Conservation (phyloP, 1,140 invertebrate species). For the Drosophila arawakana region DNA sequence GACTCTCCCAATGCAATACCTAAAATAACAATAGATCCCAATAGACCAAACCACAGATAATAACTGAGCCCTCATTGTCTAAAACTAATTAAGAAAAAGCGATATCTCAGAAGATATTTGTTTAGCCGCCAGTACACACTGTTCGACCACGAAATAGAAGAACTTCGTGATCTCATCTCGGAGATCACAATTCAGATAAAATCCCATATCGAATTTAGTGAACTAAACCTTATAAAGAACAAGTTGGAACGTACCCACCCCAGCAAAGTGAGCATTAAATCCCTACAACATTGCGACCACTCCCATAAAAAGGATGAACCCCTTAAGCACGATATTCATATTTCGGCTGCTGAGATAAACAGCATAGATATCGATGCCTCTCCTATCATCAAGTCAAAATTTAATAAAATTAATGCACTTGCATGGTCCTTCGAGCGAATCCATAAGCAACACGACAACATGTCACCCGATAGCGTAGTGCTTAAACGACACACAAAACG, state of each 20-base stretch:
- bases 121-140: background rate
- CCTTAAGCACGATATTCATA: background rate
- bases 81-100: background rate
- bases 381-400: background rate
- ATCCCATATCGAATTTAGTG: too few species aligned
- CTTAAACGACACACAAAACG: background rate
- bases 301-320: background rate
- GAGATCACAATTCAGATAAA: too few species aligned
- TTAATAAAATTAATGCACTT: slow-evolving; percentile 18
- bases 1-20: slow-evolving; percentile 9
- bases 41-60: background rate
- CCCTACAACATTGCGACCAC: too few species aligned
- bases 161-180: too few species aligned
- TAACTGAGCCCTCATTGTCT: background rate
- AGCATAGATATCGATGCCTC: background rate
- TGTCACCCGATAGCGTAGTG: background rate
- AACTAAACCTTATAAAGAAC: too few species aligned
- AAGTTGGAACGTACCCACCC: too few species aligned
- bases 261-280: too few species aligned
- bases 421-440: slow-evolving; percentile 14
- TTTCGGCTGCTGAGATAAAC: background rate
- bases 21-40: background rate
- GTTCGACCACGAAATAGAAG: too few species aligned
- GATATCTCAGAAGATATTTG: background rate
- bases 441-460: slow-evolving; percentile 10